Percentiles rank a stretch among this genome's conserved stretches.
These are phyloP conservation scores for Serilophus lunatus DNA, from an alignment of 2,113 vertebrate genomes.

Conservation along the genomic window DNA sequence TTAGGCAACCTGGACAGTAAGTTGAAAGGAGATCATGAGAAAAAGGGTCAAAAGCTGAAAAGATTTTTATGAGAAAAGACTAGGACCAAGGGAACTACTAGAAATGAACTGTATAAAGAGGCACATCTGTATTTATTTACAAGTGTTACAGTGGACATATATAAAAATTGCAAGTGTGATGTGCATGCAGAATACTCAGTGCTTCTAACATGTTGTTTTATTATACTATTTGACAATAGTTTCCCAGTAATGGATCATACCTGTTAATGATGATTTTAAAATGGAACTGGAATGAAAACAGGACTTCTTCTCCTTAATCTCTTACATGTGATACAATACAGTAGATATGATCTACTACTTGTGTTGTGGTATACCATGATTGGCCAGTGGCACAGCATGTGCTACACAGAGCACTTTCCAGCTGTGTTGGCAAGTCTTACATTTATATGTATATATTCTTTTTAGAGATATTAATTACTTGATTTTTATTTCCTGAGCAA, in stretches of 20 bases:
- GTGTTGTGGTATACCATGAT: not conserved
- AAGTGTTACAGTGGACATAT: not conserved
- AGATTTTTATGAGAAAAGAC: not conserved
- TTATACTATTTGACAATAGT: not conserved
- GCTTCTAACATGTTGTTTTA: not conserved
- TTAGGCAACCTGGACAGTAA: not conserved
- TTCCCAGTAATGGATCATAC: not conserved
- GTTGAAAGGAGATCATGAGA: not conserved
- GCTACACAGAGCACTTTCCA: not conserved
- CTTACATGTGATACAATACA: rapidly evolving
- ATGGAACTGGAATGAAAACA: not conserved
- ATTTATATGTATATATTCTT: not conserved
- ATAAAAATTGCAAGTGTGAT: not conserved
- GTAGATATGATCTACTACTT: not conserved
- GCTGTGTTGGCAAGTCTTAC: not conserved
- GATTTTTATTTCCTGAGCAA: not conserved
- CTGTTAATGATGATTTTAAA: not conserved
- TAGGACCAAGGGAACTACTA: not conserved
- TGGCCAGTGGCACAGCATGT: not conserved
- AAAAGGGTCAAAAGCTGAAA: not conserved
- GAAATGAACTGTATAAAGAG: not conserved
- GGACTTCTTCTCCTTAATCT: not conserved
- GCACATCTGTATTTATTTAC: not conserved
- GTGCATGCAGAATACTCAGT: not conserved
- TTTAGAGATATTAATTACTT: not conserved